Base-by-base conservation (phyloP, 2,113 vertebrate species). In the Chloropsis cyanopogon region DNA sequence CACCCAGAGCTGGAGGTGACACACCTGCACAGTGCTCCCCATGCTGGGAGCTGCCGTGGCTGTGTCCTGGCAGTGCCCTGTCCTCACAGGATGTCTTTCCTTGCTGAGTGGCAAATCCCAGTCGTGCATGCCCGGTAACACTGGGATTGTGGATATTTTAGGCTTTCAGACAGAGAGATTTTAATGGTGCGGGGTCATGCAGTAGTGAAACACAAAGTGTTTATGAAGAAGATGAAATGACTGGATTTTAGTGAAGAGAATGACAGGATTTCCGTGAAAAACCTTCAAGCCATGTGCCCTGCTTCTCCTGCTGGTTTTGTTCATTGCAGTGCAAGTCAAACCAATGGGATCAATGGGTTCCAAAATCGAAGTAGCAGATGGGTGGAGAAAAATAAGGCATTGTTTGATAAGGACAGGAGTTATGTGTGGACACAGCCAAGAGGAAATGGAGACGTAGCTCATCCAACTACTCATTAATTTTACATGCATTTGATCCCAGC, bases 51-150 rank as follows among this genome's bases (percentile, higher is more conserved):
- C 54, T 70, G 47, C 47, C 0, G 1, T 52, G 12, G 15, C 65
- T 44, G 17, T 65, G 69, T 37, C 57, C 77, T 76, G 37, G 63
- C 39, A 3, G 33, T 65, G 37, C 31, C 39, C 17, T 46, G 9
- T 28, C 41, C 56, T 65, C 37, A 4, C 6, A 64, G 44, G 28
- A 17, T 26, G 49, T 5, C 73, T 66, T 42, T 15, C 6, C 28
- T 64, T 35, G 23, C 50, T 37, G 33, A 24, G 28, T 14, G 31
- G 42, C 28, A 82, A 79, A 78, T 66, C 42, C 56, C 56, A 57
- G 0, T 24, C 1, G 0, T 7, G 9, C 18, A 2, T 21, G 37
- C 35, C 33, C 33, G n/a, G 2, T 56, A 60, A 21, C 28, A 4
- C 9, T 33, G 2, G 14, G 21, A 9, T 63, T 3, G 3, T 52